Conservation (phyloP, 2,113 vertebrate genomes). For the Semnornis frantzii region DNA sequence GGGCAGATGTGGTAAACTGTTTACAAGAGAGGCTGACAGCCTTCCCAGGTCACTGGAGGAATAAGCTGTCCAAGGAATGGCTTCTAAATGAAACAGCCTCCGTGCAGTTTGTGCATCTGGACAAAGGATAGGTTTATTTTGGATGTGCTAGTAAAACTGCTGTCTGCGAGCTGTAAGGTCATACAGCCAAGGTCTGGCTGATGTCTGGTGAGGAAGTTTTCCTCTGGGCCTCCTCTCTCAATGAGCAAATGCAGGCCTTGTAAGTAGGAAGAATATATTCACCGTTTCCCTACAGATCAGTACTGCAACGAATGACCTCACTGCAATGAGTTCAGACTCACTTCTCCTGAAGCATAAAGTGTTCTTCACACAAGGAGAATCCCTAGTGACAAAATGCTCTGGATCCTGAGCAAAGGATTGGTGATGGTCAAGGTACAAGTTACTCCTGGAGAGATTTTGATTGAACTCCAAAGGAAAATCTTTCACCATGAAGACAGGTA, state of each 20-base stretch:
- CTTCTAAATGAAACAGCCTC: conserved; percentile 53
- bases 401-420: background rate
- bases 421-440: background rate
- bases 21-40: conserved; percentile 33
- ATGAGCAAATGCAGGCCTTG: background rate
- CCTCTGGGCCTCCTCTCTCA: conserved; percentile 35
- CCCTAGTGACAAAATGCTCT: background rate
- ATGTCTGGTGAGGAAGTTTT: conserved; percentile 37
- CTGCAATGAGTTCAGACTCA: background rate
- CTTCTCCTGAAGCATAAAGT: background rate
- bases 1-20: conserved; percentile 30
- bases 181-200: conserved; percentile 36
- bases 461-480: no score
- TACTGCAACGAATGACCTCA: background rate
- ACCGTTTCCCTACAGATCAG: background rate
- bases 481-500: no score
- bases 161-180: conserved; percentile 1
- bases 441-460: no score
- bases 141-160: conserved; percentile 49
- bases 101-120: conserved; percentile 22
- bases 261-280: conserved; percentile 4
- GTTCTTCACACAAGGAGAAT: background rate
- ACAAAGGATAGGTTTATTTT: conserved; percentile 52
- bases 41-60: conserved; percentile 9
- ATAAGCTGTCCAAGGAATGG: conserved; percentile 35